Percentiles rank a stretch among this genome's conserved stretches.
These are phyloP conservation scores for Diphyllodes magnificus DNA, from an alignment of 2,113 vertebrate genomes.

Conservation along the genomic window DNA sequence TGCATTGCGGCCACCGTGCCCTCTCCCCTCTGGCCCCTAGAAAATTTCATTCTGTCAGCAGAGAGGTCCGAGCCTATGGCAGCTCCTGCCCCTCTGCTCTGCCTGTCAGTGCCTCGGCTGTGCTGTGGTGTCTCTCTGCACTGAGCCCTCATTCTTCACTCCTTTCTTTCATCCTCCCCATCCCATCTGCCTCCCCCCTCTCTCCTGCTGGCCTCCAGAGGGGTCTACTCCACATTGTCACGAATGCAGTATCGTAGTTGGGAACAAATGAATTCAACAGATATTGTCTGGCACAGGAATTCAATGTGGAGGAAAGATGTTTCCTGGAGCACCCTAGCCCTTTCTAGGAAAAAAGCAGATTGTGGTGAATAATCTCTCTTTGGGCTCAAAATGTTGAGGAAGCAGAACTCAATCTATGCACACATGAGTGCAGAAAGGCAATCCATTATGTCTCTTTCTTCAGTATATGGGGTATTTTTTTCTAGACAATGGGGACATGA, in stretches of 20 bases:
- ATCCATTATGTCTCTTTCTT: constrained; percentile 3
- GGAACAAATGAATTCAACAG: constrained; percentile 34
- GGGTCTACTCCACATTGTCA: neutral
- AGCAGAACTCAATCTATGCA: neutral
- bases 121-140: neutral
- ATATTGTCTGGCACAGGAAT: neutral
- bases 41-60: neutral
- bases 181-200: neutral
- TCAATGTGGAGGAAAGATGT: constrained; percentile 6
- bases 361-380: neutral
- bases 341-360: neutral
- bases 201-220: neutral
- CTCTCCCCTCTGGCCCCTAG: neutral
- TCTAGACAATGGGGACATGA: neutral
- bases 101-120: neutral
- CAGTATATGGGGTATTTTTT: neutral
- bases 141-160: neutral
- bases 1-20: neutral
- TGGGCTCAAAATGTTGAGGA: neutral
- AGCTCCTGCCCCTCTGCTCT: neutral
- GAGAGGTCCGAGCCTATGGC: neutral
- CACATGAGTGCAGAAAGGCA: neutral
- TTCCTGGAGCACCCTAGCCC: neutral
- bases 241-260: neutral
- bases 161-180: neutral